Evolutionary conservation across 1,140 invertebrate species (phyloP).

Genomic region (Agraylea sexmaculata): DNA sequence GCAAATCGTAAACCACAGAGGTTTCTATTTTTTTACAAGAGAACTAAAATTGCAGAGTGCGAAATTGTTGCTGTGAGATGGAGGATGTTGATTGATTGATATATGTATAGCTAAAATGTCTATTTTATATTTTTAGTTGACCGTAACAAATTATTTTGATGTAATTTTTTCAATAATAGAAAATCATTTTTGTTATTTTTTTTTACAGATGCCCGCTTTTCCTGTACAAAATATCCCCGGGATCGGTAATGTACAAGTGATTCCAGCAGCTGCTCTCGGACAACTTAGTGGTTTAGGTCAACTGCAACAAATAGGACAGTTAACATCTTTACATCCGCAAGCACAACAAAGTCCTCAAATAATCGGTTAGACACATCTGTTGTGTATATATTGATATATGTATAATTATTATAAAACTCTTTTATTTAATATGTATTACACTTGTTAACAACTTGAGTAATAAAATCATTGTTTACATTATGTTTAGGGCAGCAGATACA

Average conservation of each 20-base stretch:
- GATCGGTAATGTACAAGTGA: slow-evolving; percentile 65
- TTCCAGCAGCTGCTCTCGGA: slow-evolving; percentile 42
- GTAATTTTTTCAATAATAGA: no score
- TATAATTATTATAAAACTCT: slow-evolving; percentile 4
- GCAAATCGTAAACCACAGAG: no score
- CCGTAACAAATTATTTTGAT: not conserved
- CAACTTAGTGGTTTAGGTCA: slow-evolving; percentile 23
- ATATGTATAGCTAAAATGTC: not conserved
- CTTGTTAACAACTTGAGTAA: no score
- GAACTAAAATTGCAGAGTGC: no score
- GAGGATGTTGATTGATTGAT: not conserved
- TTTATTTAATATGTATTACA: not conserved
- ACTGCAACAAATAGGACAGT: slow-evolving; percentile 3
- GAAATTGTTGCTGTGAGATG: not conserved
- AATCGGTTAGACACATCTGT: slow-evolving; percentile 19
- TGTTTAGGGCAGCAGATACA: slow-evolving; percentile 48
- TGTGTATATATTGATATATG: not conserved
- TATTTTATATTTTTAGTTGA: slow-evolving; percentile 4
- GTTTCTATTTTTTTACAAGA: no score
- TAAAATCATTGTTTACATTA: slow-evolving; percentile 17
- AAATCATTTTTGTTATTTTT: not conserved
- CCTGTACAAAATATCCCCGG: slow-evolving; percentile 61
- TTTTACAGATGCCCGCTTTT: slow-evolving; percentile 28
- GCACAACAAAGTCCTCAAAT: slow-evolving; percentile 19
- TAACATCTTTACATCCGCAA: slow-evolving; percentile 20